Base-by-base conservation (phyloP, 2,113 vertebrate species). In the Coracopsis vasa region DNA sequence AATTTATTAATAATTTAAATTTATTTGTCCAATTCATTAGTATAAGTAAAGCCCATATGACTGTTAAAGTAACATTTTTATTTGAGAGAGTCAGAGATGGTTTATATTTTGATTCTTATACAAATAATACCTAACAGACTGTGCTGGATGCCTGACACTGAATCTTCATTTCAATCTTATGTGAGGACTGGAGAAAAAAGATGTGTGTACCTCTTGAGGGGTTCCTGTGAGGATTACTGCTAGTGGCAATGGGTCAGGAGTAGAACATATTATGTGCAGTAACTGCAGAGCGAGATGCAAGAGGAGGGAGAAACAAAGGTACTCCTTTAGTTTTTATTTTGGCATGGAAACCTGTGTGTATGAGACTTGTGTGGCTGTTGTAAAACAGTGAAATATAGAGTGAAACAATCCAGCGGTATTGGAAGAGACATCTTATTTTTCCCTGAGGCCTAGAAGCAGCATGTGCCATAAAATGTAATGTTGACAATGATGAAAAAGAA, bases 141-240 rank as follows among this genome's bases (percentile, higher is more conserved):
- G 20, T 62, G 15, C 61, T 51, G 51, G 31, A 11, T 70, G 33
- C 15, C 18, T 79, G 88, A 53, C 2, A 5, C 60, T 31, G 60
- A n/a, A 71, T 71, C 42, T 91, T 86, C 77, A 71, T 78, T 80
- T 77, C 37, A 70, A 2, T 74, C 8, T 35, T 29, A 37, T 4
- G 17, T 25, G 24, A 84, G 58, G 45, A 23, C 29, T 21, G 37
- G n/a, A 74, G 64, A 44, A 51, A 41, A 83, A 94, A 74, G 8
- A 3, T 16, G 9, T 42, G 12, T 6, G 1, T 61, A 28, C 10
- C 48, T 53, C 0, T 6, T 9, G 35, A 54, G 53, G 41, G 41
- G 6, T 66, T 51, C 13, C 4, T 3, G 33, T 54, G 61, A 62
- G 66, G 62, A 47, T 90, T 88, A 4, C 44, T 86, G 8, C 27